Percentiles rank a stretch among this genome's conserved stretches.
Evolutionary conservation across 2,113 vertebrate species (phyloP).

Genomic region (Athene cunicularia): DNA sequence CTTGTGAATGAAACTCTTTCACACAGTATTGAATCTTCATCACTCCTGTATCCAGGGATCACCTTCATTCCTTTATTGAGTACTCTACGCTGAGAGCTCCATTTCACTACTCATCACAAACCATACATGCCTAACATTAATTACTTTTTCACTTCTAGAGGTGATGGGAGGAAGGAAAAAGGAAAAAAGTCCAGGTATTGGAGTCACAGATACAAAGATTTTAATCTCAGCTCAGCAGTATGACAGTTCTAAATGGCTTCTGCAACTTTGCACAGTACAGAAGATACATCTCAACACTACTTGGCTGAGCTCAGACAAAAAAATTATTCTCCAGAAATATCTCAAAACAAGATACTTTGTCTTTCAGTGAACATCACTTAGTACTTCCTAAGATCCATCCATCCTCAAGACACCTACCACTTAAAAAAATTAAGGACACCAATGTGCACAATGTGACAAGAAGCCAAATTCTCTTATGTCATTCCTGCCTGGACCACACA

Average conservation of each 20-base stretch:
- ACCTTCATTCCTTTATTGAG: accelerated
- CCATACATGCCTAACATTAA: not conserved
- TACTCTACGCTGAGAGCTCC: not conserved
- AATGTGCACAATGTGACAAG: not conserved
- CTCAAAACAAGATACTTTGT: not conserved
- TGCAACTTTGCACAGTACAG: not conserved
- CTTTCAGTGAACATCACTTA: not conserved
- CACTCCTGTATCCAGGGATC: not conserved
- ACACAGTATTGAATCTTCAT: not conserved
- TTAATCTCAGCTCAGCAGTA: not conserved
- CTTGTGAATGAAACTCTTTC: not conserved
- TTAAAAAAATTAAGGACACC: not conserved
- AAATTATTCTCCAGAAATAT: not conserved
- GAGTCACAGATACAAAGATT: not conserved
- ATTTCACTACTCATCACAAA: not conserved
- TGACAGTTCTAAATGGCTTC: not conserved
- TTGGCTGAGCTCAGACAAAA: not conserved
- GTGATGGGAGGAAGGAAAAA: not conserved
- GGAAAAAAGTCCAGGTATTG: not conserved
- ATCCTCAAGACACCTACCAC: not conserved
- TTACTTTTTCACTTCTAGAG: not conserved
- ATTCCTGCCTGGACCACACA: not conserved
- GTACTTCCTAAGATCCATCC: not conserved
- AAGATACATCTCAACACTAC: not conserved
- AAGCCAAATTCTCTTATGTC: not conserved